These are phyloP conservation scores for Hormaphis cornu DNA, from an alignment of 1,140 invertebrate species.

Conservation along the genomic window DNA sequence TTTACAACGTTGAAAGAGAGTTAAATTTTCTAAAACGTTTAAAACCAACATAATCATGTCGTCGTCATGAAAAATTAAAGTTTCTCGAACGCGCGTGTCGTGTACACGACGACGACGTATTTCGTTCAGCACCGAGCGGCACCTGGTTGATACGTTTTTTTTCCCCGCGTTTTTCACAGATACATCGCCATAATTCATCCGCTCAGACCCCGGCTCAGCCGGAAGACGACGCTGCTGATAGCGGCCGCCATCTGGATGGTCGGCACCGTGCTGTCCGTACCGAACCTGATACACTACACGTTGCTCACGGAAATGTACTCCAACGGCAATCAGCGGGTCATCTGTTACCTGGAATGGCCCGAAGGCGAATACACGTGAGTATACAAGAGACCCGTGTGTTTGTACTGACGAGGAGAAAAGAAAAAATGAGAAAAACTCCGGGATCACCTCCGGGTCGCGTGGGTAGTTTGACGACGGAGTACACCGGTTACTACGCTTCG, in stretches of 20 bases:
- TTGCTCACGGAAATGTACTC: slow-evolving; percentile 47
- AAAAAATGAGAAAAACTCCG: neutral
- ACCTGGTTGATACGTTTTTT: neutral
- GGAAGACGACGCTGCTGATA: slow-evolving; percentile 67
- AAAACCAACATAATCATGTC: too few species aligned
- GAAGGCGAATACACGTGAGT: slow-evolving; percentile 79
- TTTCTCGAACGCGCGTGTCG: too few species aligned
- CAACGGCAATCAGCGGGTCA: slow-evolving; percentile 53
- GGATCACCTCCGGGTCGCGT: too few species aligned
- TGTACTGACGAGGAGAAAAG: too few species aligned
- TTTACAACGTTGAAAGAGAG: too few species aligned
- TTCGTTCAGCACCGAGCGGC: too few species aligned
- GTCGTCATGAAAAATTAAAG: too few species aligned
- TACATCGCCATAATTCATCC: slow-evolving; percentile 91
- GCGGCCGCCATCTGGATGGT: slow-evolving; percentile 71
- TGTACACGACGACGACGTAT: too few species aligned
- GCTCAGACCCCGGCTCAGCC: slow-evolving; percentile 70
- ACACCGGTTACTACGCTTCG: too few species aligned
- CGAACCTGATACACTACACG: slow-evolving; percentile 72
- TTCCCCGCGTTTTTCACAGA: slow-evolving; percentile 45
- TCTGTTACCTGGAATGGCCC: slow-evolving; percentile 75
- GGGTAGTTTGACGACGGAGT: too few species aligned
- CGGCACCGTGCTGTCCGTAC: slow-evolving; percentile 65
- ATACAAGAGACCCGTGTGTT: too few species aligned
- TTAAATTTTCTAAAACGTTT: too few species aligned